Base-by-base conservation (phyloP, 2,888 invertebrate species). In the Drosophila nigritarsus region DNA sequence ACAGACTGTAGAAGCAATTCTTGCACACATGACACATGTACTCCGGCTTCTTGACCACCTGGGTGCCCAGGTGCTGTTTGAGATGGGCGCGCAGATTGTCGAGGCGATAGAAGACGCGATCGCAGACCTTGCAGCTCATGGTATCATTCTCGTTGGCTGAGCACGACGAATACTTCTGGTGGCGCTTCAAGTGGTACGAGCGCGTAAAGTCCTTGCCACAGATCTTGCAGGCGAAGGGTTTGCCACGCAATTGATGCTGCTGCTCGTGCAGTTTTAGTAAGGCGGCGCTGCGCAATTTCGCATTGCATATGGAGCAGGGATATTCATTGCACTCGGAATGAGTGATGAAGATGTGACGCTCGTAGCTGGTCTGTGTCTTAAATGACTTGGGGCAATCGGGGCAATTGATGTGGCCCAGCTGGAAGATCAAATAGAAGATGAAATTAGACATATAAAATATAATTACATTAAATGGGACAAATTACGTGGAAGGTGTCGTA, bases 131-230 rank as follows among this genome's bases (percentile, higher is more conserved):
- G 75, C 94, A 94, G 62, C 90, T 82, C 78, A 93, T 89, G 18
- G 90, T 87, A 40, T 91, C 89, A 56, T 87, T 91, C 58, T 89
- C 83, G 45, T 83, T 87, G 3, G 89, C 90, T 53, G 92, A 92
- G 74, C 93, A 93, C 0, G 90, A 86, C 0, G 92, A 92, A 68
- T 83, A 92, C 66, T 92, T 92, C 45, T 91, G 89, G 79, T 93
- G 93, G 0, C 93, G 89, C 68, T 73, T 96, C 94, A 97, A 94
- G 92, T 97, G 97, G 82, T 96, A 96, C 71, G 95, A 95, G 65
- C 97, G 94, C 2, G 96, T 96, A 92, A 97, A 97, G 73, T 95
- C 95, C 82, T 95, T 95, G 34, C 95, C 94, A 88, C 97, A 97
- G 65, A 94, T 94, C 38, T 94, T 94, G 91, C 97, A 97, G 32